A percentile compares a stretch with the other conserved stretches of the same genome.
phyloP scores from a whole-genome alignment of 2,888 invertebrate genomes.

The Anorthoa munda region DNA sequence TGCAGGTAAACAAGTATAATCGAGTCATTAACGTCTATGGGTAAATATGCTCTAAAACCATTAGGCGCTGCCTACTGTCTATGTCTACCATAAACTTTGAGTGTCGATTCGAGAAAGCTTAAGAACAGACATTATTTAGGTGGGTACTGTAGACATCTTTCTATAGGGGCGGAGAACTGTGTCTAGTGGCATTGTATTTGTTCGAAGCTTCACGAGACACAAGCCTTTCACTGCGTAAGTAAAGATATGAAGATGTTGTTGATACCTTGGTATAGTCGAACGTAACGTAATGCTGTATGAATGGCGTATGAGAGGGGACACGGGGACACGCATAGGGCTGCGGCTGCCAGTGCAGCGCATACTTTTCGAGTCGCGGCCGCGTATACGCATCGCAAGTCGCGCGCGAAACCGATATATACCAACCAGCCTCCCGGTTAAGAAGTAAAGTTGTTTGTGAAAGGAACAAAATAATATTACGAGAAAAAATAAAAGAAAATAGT shows the following conservation, averaged over 20 bases:
- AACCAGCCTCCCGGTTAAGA: slow-evolving; percentile 29
- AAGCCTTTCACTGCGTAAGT: slow-evolving; percentile 62
- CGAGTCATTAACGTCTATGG: too few species aligned
- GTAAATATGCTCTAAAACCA: too few species aligned
- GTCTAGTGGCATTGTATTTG: neutral
- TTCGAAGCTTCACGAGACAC: slow-evolving; percentile 32
- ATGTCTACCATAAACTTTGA: too few species aligned
- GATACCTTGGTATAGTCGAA: slow-evolving; percentile 61
- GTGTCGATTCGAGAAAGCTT: too few species aligned
- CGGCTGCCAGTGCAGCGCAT: slow-evolving; percentile 63
- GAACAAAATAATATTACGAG: slow-evolving; percentile 17
- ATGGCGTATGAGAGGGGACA: slow-evolving; percentile 65
- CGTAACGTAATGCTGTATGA: slow-evolving; percentile 59
- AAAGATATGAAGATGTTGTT: slow-evolving; percentile 55
- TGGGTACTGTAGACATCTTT: too few species aligned
- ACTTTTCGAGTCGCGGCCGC: slow-evolving; percentile 76
- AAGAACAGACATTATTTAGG: too few species aligned
- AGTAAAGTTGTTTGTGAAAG: slow-evolving; percentile 23
- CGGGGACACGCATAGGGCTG: slow-evolving; percentile 53
- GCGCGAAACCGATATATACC: slow-evolving; percentile 49
- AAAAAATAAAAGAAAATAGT: slow-evolving; percentile 32
- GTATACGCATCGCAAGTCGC: slow-evolving; percentile 63
- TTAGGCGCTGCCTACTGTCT: too few species aligned
- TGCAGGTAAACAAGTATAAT: too few species aligned
- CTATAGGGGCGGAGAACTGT: neutral